Percentiles rank a stretch among this genome's conserved stretches.
Evolutionary conservation across 2,113 vertebrate genomes (phyloP).

Genomic region (Nipponia nippon): DNA sequence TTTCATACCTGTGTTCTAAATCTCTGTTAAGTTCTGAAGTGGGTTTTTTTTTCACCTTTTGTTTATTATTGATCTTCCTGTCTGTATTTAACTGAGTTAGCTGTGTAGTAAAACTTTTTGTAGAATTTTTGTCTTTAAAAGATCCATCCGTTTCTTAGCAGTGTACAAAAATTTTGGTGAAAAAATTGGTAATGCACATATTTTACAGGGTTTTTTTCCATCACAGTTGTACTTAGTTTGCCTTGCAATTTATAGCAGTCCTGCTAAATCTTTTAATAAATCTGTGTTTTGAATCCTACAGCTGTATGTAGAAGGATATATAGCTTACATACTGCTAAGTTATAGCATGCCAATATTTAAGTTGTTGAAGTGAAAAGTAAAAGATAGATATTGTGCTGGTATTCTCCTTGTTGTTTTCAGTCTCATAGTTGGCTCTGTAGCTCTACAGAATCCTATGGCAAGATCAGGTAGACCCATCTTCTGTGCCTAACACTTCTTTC

Average conservation of each 20-base stretch:
- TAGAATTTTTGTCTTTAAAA: not conserved
- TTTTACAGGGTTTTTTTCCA: not conserved
- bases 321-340: not conserved
- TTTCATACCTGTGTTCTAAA: not conserved
- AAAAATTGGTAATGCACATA: accelerated
- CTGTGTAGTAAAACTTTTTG: not conserved
- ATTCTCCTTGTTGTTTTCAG: not conserved
- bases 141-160: not conserved
- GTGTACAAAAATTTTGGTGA: not conserved
- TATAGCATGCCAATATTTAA: not conserved
- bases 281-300: not conserved
- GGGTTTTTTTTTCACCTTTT: not conserved
- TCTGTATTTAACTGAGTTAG: not conserved
- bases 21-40: not conserved
- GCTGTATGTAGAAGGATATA: not conserved
- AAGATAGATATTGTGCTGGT: not conserved
- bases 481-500: not conserved
- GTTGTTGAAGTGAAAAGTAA: not conserved
- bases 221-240: not conserved
- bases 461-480: not conserved
- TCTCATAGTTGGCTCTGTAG: not conserved
- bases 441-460: not conserved
- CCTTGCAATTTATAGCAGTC: not conserved
- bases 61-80: not conserved
- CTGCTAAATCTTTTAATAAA: not conserved